Evolutionary conservation across 35 echinoderm and acorn worm genomes (phyloP), one percentile per base, ranked within the genome.

Genomic region (Lytechinus variegatus): DNA sequence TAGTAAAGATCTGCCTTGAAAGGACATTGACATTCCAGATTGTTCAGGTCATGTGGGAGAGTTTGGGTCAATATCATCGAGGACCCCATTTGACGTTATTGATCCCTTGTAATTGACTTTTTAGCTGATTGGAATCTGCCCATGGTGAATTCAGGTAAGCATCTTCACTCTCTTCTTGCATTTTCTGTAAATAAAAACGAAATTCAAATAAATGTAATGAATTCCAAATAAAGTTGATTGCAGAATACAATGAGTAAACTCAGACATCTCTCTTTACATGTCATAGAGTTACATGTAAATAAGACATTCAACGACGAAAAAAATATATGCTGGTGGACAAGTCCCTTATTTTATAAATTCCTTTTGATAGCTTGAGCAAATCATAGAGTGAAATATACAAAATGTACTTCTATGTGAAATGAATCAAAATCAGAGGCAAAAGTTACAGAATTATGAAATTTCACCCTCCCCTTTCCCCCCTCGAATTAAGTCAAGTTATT

Each of bases 91-190:
- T 97, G 10, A 99, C 92, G 88, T 97, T 86, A 16, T 95, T 97
- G 24, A 99, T 79, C 9, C 98, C 98, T 24, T 99, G 98, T 52
- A 99, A 96, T 71, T 99, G 98, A 52, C 91, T 95, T 72, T 99
- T 99, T 8, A 99, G 60, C 51, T 96, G 94, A 89, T 79, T 96
- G 29, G 96, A 71, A 92, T 99, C 98, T 87, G 98, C 93, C 98
- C 98, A 99, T 5, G 89, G 94, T 33, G 98, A 97, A 33, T 97
- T 94, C n/a, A 99, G 79, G 66, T 98, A 97, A 16, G 97, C 60
- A 93, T 99, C 96, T 28, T 97, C 95, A n/a, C 29, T 94, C 52
- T 97, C 98, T 91, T 86, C 94, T 96, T 96, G 94, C 79, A 99
- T 44, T 97, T 98, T 99, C 98, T 99, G 66, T 79, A 24, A 24